Conservation (phyloP, 2,797 vertebrate species). For the Enteromius argenteus region DNA sequence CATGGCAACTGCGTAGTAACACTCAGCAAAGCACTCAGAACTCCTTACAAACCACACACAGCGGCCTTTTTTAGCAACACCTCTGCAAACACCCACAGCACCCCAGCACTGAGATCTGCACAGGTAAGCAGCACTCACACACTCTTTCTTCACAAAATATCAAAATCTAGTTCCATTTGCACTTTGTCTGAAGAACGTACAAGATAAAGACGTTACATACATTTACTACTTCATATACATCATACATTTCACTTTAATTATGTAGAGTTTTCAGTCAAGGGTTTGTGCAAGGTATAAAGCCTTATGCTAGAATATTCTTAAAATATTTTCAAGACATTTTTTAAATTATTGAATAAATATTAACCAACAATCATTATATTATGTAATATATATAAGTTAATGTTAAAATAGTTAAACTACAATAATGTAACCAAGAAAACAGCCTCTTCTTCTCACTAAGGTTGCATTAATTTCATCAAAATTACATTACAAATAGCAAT, state of each 20-base stretch:
- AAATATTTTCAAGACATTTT: background rate
- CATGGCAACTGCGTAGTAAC: background rate
- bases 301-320: background rate
- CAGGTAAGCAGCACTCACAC: slow-evolving; percentile 1
- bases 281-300: background rate
- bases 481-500: background rate
- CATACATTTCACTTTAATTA: background rate
- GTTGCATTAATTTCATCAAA: background rate
- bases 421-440: too few relatives aligned
- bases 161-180: background rate
- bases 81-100: slow-evolving; percentile 27
- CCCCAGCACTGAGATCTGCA: background rate
- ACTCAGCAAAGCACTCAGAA: background rate
- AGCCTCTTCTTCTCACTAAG: background rate
- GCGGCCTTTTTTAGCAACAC: slow-evolving; percentile 12
- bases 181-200: background rate
- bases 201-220: too few relatives aligned
- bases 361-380: background rate
- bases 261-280: background rate
- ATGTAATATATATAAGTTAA: background rate
- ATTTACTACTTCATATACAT: too few relatives aligned
- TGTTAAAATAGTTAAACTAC: background rate
- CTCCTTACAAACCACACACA: background rate
- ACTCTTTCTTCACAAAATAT: slow-evolving; percentile 2
- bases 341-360: background rate